Evolutionary conservation across 2,888 invertebrate species (phyloP).

Genomic region (Chymomyza amoena): DNA sequence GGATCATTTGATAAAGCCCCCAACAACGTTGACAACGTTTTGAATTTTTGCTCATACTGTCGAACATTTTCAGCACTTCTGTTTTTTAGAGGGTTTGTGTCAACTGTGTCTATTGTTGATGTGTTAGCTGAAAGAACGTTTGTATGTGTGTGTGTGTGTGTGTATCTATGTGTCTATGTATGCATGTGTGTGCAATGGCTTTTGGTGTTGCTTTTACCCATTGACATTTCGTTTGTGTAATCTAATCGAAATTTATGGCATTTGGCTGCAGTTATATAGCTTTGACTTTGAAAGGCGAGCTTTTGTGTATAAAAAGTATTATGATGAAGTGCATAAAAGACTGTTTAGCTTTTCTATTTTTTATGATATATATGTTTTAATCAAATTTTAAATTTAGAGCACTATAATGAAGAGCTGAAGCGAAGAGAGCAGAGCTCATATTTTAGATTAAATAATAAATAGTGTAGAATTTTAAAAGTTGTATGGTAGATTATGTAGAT

Average conservation of each 20-base stretch:
- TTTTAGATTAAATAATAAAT: no score
- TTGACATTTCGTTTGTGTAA: constrained; percentile 67
- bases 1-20: constrained; percentile 35
- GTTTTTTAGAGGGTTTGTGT: neutral
- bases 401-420: constrained; percentile 5
- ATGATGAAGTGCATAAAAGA: neutral
- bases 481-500: no score
- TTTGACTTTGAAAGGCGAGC: neutral
- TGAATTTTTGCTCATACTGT: neutral
- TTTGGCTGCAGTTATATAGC: constrained; percentile 52
- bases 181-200: neutral
- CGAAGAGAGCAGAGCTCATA: no score
- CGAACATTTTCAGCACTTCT: neutral
- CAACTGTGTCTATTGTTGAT: neutral
- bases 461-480: no score
- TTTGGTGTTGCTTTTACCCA: constrained; percentile 20
- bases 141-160: neutral
- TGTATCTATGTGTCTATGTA: neutral
- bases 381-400: constrained; percentile 22
- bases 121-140: neutral
- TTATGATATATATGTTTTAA: constrained; percentile 6
- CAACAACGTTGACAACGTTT: neutral
- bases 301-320: constrained; percentile 8
- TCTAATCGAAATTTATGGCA: constrained; percentile 73
- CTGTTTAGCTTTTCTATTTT: neutral